Evolutionary conservation across 2,888 invertebrate genomes (phyloP), one percentile per base, ranked within the genome.

Genomic region (Alloplasta piceator): DNA sequence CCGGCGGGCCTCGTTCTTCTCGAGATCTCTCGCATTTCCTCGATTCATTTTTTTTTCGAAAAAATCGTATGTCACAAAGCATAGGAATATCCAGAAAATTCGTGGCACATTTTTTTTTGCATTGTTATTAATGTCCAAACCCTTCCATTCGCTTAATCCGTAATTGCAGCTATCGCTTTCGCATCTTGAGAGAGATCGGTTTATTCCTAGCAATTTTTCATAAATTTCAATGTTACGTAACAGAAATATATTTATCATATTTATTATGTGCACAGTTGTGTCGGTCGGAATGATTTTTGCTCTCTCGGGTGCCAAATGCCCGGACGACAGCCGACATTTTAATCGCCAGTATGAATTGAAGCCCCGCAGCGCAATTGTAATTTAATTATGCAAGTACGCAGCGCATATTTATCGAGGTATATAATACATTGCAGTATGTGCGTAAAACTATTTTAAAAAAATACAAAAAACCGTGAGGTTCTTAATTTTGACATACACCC

Each of bases 181-280:
- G 84, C 87, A 87, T 89, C 89, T 89, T 88, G 88, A 86, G 87
- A 87, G 86, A 89, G 88, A 89, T 90, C 89, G 88, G 86, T 88
- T 89, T 87, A 85, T 90, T 87, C 87, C 85, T 88, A 79, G 87
- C 86, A 81, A 86, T 88, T 85, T 85, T 86, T 84, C 80, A 38
- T 61, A 50, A 82, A 78, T 82, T 82, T 61, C 50, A 67, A 41
- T 46, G 63, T 58, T 58, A 61, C 77, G 58, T 63, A 26, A 50
- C 58, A 7, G 46, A 68, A 41, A 58, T n/a, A 38, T 50, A 26
- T 26, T 26, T 26, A 26, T 26, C 1, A 2, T 26, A 26, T 26
- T 26, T 26, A 26, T 26, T 3, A 26, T 26, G 26, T 26, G 26
- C 26, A 26, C 26, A 26, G 26, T 26, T 26, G 26, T 26, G 26